phyloP scores from a whole-genome alignment of 2,113 vertebrate species.

The Chionis minor region DNA sequence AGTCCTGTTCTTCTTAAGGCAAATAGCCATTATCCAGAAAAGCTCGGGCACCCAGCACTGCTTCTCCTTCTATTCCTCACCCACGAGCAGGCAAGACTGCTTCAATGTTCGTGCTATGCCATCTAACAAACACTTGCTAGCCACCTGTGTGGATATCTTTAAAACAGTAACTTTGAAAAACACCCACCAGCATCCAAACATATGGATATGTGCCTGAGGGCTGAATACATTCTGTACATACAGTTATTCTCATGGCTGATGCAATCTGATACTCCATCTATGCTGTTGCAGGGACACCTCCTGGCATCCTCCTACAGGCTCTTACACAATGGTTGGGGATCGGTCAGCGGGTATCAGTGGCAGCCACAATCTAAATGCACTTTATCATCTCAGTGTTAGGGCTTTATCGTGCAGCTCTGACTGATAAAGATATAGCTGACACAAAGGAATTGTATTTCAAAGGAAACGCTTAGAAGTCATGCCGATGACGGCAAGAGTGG shows the following conservation, averaged over 20 bases:
- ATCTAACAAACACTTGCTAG: constrained; percentile 34
- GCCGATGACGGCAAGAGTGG: accelerated
- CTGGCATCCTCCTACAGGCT: background rate
- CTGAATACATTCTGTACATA: constrained; percentile 31
- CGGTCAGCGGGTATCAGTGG: background rate
- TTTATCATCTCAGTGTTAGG: background rate
- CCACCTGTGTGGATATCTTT: constrained; percentile 60
- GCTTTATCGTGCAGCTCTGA: background rate
- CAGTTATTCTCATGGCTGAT: constrained; percentile 7
- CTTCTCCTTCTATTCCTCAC: constrained; percentile 13
- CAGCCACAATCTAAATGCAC: background rate
- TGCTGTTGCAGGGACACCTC: background rate
- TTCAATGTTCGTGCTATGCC: constrained; percentile 8
- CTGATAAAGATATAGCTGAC: background rate
- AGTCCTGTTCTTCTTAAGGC: background rate
- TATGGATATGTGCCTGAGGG: constrained; percentile 46
- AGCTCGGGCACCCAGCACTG: background rate
- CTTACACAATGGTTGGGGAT: background rate
- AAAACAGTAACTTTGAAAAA: constrained; percentile 55
- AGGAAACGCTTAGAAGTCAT: background rate
- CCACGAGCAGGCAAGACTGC: background rate
- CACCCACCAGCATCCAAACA: constrained; percentile 59
- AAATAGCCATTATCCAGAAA: constrained; percentile 6
- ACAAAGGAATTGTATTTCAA: background rate
- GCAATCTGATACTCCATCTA: background rate